Evolutionary conservation across 1,140 invertebrate species (phyloP).

Genomic region (Cecropterus lyciades): DNA sequence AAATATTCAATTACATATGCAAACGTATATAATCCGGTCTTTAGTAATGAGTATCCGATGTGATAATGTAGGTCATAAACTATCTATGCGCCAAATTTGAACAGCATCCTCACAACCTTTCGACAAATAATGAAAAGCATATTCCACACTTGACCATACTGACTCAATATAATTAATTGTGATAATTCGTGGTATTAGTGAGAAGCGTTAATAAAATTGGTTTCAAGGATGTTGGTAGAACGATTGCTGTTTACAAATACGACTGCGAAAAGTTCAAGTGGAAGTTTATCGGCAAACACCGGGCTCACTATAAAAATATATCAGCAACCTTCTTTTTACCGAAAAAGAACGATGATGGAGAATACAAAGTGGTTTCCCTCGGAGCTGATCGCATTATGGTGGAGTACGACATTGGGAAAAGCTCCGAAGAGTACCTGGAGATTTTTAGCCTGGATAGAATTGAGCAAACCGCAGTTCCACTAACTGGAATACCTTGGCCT

Average conservation of each 20-base stretch:
- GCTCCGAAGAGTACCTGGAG: conserved; percentile 69
- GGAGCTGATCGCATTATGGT: conserved; percentile 87
- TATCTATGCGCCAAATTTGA: too few relatives aligned
- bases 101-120: too few relatives aligned
- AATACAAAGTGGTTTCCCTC: conserved; percentile 84
- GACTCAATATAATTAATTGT: too few relatives aligned
- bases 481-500: conserved; percentile 80
- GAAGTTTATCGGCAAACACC: conserved; percentile 85
- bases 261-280: conserved; percentile 69
- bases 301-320: conserved; percentile 85
- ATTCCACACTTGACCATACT: too few relatives aligned
- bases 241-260: conserved; percentile 83
- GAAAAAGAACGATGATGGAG: conserved; percentile 51
- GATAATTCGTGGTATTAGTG: too few relatives aligned
- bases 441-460: conserved; percentile 79
- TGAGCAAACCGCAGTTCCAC: conserved; percentile 86
- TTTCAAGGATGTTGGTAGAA: conserved; percentile 79
- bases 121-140: too few relatives aligned
- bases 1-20: too few relatives aligned
- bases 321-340: conserved; percentile 83
- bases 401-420: conserved; percentile 88
- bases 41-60: too few relatives aligned
- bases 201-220: neutral
- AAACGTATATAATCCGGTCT: too few relatives aligned
- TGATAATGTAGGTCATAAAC: too few relatives aligned